Evolutionary conservation across 2,113 vertebrate species (phyloP), one percentile per base, ranked within the genome.

Genomic region (Platycercus adscitus): DNA sequence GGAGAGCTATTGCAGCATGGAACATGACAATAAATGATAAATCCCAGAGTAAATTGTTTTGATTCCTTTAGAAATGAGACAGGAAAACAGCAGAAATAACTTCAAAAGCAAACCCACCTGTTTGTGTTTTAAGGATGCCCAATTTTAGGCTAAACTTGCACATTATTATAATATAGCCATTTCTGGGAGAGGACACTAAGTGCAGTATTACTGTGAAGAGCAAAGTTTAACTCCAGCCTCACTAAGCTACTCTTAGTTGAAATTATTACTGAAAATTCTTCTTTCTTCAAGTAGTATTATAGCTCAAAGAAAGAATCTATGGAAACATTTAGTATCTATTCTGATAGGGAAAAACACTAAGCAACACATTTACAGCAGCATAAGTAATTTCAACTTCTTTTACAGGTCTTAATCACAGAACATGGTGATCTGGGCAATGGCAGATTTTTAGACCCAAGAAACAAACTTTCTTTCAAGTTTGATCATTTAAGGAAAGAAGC

Each of bases 401-500:
- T 93, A 13, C 95, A 99, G 99, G 98, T 99, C 35, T 98, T 99
- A 98, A 99, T 99, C 93, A 99, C 99, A 68, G 99, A 99, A 95
- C 99, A 99, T 6, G 99, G 99, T 53, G 99, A 99, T 91, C 97
- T 99, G 86, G 99, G 99, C 83, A 99, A 99, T 20, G 98, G 99
- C 61, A 98, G 99, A 93, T 99, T 99, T 97, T 98, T 99, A 95
- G 99, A 99, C 97, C 99, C 99, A 70, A 98, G 98, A 92, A 99
- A 99, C 98, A 99, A 99, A 93, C 97, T 99, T 95, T 99, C 99
- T 43, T 99, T 99, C 96, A 99, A 99, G 96, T 99, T 99, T 93
- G 99, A 99, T 97, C 99, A 99, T 85, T 98, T 99, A 97, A 98
- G 98, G 94, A 99, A 99, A 98, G 99, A 99, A 97, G 98, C 98